Evolutionary conservation across 2,797 vertebrate species (phyloP).

Genomic region (Silurus lanzhouensis): DNA sequence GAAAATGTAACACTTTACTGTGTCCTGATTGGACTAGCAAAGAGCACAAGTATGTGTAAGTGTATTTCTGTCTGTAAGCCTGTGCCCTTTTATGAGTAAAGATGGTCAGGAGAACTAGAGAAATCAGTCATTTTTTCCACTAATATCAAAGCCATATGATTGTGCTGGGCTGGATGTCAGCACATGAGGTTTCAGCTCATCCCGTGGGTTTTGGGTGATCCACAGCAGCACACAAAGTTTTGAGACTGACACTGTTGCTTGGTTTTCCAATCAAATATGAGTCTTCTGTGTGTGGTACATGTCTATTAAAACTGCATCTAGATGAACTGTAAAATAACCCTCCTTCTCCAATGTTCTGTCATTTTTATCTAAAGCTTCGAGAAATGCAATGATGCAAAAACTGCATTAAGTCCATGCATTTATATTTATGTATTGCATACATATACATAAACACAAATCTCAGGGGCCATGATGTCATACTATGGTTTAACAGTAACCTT

Average conservation of each 20-base stretch:
- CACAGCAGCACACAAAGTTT: constrained; percentile 43
- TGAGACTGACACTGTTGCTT: constrained; percentile 1
- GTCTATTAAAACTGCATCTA: neutral
- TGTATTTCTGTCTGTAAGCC: constrained; percentile 34
- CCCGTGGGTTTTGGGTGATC: constrained; percentile 48
- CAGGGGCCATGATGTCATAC: neutral
- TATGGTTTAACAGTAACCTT: neutral
- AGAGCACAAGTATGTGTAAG: constrained; percentile 35
- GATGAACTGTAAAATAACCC: neutral
- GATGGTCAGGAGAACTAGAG: constrained; percentile 55
- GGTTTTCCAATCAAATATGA: constrained; percentile 24
- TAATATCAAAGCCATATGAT: constrained; percentile 81
- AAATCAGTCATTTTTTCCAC: constrained; percentile 79
- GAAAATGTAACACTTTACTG: constrained; percentile 62
- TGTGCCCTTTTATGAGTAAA: constrained; percentile 32
- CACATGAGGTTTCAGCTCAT: constrained; percentile 59
- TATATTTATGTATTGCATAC: neutral
- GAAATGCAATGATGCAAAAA: neutral
- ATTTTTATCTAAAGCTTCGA: neutral
- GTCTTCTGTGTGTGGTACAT: neutral
- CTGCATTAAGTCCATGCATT: neutral
- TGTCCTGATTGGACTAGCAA: constrained; percentile 64
- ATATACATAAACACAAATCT: neutral
- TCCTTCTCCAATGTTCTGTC: neutral
- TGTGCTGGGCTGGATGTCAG: constrained; percentile 63